phyloP scores from a whole-genome alignment of 2,113 vertebrate genomes.

The Isurus oxyrinchus region DNA sequence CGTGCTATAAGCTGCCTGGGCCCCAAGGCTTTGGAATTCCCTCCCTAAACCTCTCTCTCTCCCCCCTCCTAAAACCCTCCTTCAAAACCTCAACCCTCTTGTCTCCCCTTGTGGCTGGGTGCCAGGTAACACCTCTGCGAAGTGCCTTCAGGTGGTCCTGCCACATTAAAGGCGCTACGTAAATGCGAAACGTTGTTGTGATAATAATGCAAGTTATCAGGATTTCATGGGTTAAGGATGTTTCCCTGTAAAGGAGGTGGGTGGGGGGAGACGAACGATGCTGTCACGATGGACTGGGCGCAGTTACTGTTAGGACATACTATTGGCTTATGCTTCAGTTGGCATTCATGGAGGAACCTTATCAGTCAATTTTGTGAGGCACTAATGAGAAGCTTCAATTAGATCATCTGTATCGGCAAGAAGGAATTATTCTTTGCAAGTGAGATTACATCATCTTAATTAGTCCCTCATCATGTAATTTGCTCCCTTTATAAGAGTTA shows the following conservation, averaged over 20 bases:
- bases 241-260: constrained; percentile 41
- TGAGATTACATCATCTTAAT: constrained; percentile 68
- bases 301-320: constrained; percentile 41
- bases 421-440: constrained; percentile 62
- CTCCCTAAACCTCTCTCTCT: too few relatives aligned
- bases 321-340: constrained; percentile 48
- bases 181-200: background rate
- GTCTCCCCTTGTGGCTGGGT: too few relatives aligned
- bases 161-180: background rate
- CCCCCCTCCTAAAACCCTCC: too few relatives aligned
- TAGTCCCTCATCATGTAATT: constrained; percentile 62
- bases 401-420: constrained; percentile 61
- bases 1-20: too few relatives aligned
- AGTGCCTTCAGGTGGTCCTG: too few relatives aligned
- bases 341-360: constrained; percentile 54
- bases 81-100: too few relatives aligned
- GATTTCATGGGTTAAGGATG: constrained; percentile 48
- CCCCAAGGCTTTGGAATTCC: too few relatives aligned
- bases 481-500: constrained; percentile 55
- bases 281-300: constrained; percentile 46
- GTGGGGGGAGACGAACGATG: constrained; percentile 43
- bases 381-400: constrained; percentile 64
- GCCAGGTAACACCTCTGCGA: background rate
- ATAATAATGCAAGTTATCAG: background rate
- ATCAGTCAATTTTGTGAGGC: constrained; percentile 61